A percentile compares a stretch with the other conserved stretches of the same genome.
These are phyloP conservation scores for Pongo abelii DNA, from an alignment of 2,113 vertebrate genomes.

Conservation along the genomic window DNA sequence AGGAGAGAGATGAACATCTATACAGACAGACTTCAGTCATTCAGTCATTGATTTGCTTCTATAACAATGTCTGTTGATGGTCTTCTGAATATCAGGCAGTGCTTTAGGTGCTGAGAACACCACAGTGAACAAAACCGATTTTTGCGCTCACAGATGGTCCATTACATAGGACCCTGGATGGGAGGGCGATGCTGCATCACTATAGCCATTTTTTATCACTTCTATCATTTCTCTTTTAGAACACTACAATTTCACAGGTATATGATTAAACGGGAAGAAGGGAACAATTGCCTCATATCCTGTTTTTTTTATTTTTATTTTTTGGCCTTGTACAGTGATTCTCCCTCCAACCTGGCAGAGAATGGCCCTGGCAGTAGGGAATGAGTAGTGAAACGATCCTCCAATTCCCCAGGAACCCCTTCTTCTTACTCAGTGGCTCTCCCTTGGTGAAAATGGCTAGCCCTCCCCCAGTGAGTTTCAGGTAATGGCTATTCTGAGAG, in stretches of 20 bases:
- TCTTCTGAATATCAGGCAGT: neutral
- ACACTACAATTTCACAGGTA: neutral
- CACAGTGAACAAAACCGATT: neutral
- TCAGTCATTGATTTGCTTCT: neutral
- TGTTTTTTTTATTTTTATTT: neutral
- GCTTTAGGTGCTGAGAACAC: too few relatives aligned
- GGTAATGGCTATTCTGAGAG: neutral
- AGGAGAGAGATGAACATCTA: neutral
- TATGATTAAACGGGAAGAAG: neutral
- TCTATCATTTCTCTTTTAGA: neutral
- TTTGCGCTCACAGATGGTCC: neutral
- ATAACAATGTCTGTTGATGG: neutral
- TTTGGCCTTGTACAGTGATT: too few relatives aligned
- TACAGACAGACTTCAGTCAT: neutral
- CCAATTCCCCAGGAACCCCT: neutral
- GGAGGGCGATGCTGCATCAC: neutral
- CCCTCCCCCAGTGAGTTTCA: neutral
- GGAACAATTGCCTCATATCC: neutral
- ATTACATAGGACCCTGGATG: neutral
- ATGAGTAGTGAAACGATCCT: neutral
- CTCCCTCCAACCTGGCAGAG: neutral
- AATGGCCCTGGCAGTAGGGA: neutral
- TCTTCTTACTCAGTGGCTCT: neutral
- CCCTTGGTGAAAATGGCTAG: neutral
- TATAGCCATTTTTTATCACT: neutral